Conservation (phyloP, 2,113 vertebrate genomes). For the Telmatochromis sp. region DNA sequence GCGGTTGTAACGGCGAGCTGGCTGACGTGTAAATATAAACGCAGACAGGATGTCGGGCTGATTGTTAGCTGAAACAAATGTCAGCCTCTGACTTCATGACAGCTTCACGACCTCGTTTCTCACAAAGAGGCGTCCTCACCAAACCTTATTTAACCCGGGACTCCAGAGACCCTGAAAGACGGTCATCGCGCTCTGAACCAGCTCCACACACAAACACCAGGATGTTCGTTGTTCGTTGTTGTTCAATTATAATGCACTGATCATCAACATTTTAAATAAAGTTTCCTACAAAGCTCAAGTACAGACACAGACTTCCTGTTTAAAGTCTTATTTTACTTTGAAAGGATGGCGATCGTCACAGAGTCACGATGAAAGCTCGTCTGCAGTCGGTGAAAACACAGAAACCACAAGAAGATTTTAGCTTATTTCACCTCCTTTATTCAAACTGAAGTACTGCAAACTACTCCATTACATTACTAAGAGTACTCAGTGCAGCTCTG, state of each 20-base stretch:
- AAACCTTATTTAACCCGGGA: not conserved
- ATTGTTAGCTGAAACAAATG: not conserved
- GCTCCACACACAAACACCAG: not conserved
- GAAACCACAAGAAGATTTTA: not conserved
- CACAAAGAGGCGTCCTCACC: not conserved
- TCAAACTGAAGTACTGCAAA: not conserved
- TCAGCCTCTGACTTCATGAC: not conserved
- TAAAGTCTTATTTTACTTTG: not conserved
- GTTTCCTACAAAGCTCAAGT: not conserved
- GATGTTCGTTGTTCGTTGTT: fast-evolving
- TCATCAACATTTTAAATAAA: not conserved
- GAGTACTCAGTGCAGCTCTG: not conserved
- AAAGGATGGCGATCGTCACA: not conserved
- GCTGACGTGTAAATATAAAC: not conserved
- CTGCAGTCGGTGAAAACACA: not conserved
- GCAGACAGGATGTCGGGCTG: not conserved
- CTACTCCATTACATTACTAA: not conserved
- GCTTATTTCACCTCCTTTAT: not conserved
- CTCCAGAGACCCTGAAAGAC: fast-evolving
- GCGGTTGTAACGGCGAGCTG: not conserved
- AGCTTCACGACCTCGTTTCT: not conserved
- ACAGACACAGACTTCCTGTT: not conserved
- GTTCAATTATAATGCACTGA: not conserved
- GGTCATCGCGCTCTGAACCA: not conserved
- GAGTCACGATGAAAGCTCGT: not conserved